Evolutionary conservation across 2,888 invertebrate species (phyloP).

Genomic region (Acronicta leporina): DNA sequence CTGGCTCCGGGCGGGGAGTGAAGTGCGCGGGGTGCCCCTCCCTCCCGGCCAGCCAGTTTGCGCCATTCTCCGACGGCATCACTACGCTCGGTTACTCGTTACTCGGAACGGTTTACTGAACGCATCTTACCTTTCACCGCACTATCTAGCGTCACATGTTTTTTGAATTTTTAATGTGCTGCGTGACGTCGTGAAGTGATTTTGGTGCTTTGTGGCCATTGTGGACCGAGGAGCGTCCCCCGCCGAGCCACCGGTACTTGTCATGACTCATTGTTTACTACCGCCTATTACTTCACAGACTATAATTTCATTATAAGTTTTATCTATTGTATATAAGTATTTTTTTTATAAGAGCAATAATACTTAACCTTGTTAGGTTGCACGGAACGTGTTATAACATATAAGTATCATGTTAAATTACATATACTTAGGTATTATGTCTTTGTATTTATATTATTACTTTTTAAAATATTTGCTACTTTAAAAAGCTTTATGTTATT

Average conservation of each 20-base stretch:
- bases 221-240: slow-evolving; percentile 71
- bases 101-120: slow-evolving; percentile 81
- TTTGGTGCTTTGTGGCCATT: slow-evolving; percentile 85
- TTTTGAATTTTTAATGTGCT: slow-evolving; percentile 74
- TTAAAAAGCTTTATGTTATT: slow-evolving; percentile 22
- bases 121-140: slow-evolving; percentile 87
- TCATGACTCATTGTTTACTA: slow-evolving; percentile 78
- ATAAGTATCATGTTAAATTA: too few species aligned
- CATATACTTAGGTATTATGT: not conserved
- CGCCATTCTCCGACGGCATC: slow-evolving; percentile 85
- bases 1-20: slow-evolving; percentile 56
- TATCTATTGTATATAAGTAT: slow-evolving; percentile 49
- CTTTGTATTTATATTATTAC: slow-evolving; percentile 17
- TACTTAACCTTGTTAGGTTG: slow-evolving; percentile 24
- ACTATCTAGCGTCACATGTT: slow-evolving; percentile 78
- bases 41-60: slow-evolving; percentile 81
- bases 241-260: slow-evolving; percentile 75
- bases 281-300: slow-evolving; percentile 63
- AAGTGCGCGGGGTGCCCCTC: slow-evolving; percentile 63
- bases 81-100: slow-evolving; percentile 82
- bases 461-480: slow-evolving; percentile 4
- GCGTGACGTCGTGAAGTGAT: slow-evolving; percentile 84
- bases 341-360: slow-evolving; percentile 42
- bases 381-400: slow-evolving; percentile 7
- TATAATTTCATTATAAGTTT: slow-evolving; percentile 56